Percentiles rank a stretch among this genome's conserved stretches.
These are phyloP conservation scores for Harpegnathos saltator DNA, from an alignment of 1,140 invertebrate species.

Conservation along the genomic window DNA sequence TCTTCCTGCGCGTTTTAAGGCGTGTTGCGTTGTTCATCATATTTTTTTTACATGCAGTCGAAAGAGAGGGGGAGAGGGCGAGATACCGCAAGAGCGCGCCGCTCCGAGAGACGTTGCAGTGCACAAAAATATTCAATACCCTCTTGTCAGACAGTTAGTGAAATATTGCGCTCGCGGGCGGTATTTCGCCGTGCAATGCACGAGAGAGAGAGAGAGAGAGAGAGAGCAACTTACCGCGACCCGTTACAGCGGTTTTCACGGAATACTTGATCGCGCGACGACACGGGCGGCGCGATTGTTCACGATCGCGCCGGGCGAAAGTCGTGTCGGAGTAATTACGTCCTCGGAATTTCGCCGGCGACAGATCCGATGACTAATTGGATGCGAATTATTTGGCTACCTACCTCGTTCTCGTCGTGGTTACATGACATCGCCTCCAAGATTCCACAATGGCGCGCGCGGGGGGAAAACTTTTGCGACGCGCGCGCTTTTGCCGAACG, in stretches of 20 bases:
- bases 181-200: conserved; percentile 42
- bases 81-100: neutral
- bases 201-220: too few relatives aligned
- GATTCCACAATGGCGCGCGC: neutral
- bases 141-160: conserved; percentile 37
- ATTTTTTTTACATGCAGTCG: conserved; percentile 3
- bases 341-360: neutral
- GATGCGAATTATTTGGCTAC: conserved; percentile 38
- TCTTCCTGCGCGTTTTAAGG: conserved; percentile 34
- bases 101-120: conserved; percentile 33
- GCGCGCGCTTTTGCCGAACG: neutral
- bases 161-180: conserved; percentile 43
- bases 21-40: conserved; percentile 13
- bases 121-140: conserved; percentile 54
- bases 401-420: conserved; percentile 1
- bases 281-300: too few relatives aligned
- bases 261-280: conserved; percentile 45
- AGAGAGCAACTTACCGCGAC: conserved; percentile 40
- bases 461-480: neutral
- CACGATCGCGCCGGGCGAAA: neutral
- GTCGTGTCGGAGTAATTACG: conserved; percentile 37
- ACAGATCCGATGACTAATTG: conserved; percentile 44
- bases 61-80: neutral
- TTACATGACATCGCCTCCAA: conserved; percentile 6
- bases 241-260: conserved; percentile 27